phyloP scores from a whole-genome alignment of 2,797 vertebrate species.

The Aselliscus stoliczkanus region DNA sequence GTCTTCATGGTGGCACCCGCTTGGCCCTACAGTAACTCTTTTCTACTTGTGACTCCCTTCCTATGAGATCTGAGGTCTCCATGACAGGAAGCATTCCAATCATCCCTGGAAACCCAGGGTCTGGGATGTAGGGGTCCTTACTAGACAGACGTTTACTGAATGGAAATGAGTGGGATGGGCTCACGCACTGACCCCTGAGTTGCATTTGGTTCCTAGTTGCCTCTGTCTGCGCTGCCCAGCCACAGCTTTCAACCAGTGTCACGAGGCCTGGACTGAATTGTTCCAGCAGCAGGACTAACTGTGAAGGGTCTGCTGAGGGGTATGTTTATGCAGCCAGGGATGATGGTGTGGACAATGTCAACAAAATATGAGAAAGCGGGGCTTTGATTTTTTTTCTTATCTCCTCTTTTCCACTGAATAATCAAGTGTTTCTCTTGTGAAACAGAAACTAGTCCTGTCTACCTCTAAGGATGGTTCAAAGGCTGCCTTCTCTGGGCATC shows the following conservation, averaged over 20 bases:
- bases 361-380: neutral
- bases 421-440: slow-evolving; percentile 20
- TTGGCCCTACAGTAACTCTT: neutral
- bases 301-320: neutral
- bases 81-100: neutral
- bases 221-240: neutral
- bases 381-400: neutral
- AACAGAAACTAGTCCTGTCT: neutral
- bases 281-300: neutral
- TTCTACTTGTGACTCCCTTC: neutral
- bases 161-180: neutral
- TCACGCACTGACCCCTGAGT: neutral
- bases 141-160: neutral
- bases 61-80: neutral
- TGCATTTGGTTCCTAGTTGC: neutral
- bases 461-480: neutral
- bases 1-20: neutral
- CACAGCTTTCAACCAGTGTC: neutral
- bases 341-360: neutral
- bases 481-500: neutral
- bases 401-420: neutral
- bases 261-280: neutral
- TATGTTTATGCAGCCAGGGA: neutral
- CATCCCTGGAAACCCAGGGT: neutral
- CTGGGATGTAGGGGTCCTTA: neutral